These are phyloP conservation scores for Phenganax stokvisi DNA, from an alignment of 92 coral and sea anemone species.

Conservation along the genomic window DNA sequence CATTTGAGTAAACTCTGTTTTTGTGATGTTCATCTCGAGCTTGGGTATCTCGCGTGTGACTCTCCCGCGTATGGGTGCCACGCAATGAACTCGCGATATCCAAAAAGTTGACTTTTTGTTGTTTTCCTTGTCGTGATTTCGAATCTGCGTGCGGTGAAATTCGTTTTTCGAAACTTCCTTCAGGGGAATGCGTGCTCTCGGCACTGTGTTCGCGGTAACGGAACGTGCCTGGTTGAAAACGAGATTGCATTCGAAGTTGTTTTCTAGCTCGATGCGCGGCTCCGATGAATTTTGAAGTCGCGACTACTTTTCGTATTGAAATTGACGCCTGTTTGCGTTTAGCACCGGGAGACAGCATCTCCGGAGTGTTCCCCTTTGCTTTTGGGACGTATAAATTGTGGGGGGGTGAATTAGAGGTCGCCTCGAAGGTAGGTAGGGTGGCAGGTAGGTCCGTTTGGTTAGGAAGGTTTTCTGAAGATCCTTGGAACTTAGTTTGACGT, in stretches of 20 bases:
- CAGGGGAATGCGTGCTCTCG: background rate
- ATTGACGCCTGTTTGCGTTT: background rate
- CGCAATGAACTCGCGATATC: constrained; percentile 14
- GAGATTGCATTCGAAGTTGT: constrained; percentile 25
- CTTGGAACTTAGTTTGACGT: constrained; percentile 28
- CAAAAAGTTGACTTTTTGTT: constrained; percentile 27
- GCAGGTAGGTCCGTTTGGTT: background rate
- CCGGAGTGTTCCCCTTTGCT: background rate
- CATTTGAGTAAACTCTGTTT: background rate
- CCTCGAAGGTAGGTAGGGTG: background rate
- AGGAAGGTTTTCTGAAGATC: constrained; percentile 8
- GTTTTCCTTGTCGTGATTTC: background rate
- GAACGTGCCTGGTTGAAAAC: constrained; percentile 31
- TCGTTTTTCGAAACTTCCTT: constrained; percentile 23
- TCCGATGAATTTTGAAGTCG: constrained; percentile 31
- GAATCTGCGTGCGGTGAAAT: background rate
- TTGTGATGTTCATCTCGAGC: background rate
- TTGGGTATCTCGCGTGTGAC: background rate
- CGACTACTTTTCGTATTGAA: constrained; percentile 23
- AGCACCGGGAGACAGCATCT: background rate
- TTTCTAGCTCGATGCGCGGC: constrained; percentile 28
- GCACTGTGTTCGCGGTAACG: constrained; percentile 22
- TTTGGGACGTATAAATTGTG: background rate
- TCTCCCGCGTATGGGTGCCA: background rate
- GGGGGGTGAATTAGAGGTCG: background rate